These are phyloP conservation scores for Suricata suricatta DNA, from an alignment of 2,113 vertebrate genomes.

Conservation along the genomic window DNA sequence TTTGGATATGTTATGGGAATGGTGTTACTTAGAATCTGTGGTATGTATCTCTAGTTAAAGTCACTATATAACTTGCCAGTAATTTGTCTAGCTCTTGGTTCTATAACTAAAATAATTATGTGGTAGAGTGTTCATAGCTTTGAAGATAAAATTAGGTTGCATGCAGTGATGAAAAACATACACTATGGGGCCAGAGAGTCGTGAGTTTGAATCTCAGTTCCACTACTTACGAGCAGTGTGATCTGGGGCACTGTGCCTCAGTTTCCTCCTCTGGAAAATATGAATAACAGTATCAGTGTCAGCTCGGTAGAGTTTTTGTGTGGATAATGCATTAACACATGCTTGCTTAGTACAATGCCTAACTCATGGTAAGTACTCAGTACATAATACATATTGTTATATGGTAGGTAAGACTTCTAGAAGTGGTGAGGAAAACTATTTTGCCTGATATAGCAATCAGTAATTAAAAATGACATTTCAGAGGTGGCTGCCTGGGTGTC, in stretches of 20 bases:
- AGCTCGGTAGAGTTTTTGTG: not conserved
- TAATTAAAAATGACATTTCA: slow-evolving; percentile 16
- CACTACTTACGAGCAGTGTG: not conserved
- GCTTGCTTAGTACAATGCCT: not conserved
- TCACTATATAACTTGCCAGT: not conserved
- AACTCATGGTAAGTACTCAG: not conserved
- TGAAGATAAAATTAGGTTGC: not conserved
- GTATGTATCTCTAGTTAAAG: not conserved
- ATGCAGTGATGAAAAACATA: not conserved
- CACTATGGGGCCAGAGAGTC: accelerated
- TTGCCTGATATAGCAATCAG: not conserved
- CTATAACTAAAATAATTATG: not conserved
- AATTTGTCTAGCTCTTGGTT: not conserved
- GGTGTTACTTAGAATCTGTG: not conserved
- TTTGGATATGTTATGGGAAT: not conserved
- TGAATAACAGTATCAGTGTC: not conserved
- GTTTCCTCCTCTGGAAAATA: not conserved
- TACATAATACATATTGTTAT: not conserved
- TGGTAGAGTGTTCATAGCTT: not conserved
- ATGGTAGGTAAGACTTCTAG: not conserved
- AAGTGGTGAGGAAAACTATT: not conserved
- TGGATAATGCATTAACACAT: not conserved
- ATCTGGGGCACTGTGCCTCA: not conserved
- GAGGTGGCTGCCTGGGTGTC: no score
- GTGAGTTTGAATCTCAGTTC: not conserved